Conservation (phyloP, 1,140 invertebrate species). For the Orussus abietinus region DNA sequence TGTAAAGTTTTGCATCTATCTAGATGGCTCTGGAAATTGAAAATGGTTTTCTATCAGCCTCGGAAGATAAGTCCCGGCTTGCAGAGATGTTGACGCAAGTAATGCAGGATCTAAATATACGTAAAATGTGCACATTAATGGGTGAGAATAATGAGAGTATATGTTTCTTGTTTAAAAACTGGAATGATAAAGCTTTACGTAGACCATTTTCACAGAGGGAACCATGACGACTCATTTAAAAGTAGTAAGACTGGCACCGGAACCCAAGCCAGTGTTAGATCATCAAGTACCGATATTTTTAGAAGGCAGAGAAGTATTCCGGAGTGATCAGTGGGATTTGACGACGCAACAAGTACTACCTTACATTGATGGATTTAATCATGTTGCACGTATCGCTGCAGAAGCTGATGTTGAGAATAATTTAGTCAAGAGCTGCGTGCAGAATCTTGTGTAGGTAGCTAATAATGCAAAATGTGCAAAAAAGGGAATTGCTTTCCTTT, state of each 20-base stretch:
- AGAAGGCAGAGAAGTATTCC: slow-evolving; percentile 56
- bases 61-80: slow-evolving; percentile 61
- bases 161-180: slow-evolving; percentile 13
- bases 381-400: slow-evolving; percentile 76
- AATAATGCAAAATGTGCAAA: neutral
- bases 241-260: slow-evolving; percentile 70
- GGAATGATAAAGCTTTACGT: slow-evolving; percentile 17
- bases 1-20: slow-evolving; percentile 5
- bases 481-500: slow-evolving; percentile 3
- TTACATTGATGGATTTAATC: slow-evolving; percentile 89
- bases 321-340: slow-evolving; percentile 80
- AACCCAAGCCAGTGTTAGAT: slow-evolving; percentile 79
- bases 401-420: slow-evolving; percentile 89
- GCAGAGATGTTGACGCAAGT: slow-evolving; percentile 73
- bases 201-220: slow-evolving; percentile 58
- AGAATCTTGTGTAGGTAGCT: slow-evolving; percentile 79
- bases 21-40: slow-evolving; percentile 80
- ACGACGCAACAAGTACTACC: slow-evolving; percentile 88
- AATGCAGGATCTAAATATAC: slow-evolving; percentile 73
- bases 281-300: slow-evolving; percentile 88
- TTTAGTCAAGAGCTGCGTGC: slow-evolving; percentile 89
- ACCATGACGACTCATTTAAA: slow-evolving; percentile 78
- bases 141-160: slow-evolving; percentile 52
- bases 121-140: slow-evolving; percentile 72
- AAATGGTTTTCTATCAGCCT: slow-evolving; percentile 71